Percentiles rank a stretch among this genome's conserved stretches.
Conservation (phyloP, 2,113 vertebrate genomes). For the Varanus salvator region DNA sequence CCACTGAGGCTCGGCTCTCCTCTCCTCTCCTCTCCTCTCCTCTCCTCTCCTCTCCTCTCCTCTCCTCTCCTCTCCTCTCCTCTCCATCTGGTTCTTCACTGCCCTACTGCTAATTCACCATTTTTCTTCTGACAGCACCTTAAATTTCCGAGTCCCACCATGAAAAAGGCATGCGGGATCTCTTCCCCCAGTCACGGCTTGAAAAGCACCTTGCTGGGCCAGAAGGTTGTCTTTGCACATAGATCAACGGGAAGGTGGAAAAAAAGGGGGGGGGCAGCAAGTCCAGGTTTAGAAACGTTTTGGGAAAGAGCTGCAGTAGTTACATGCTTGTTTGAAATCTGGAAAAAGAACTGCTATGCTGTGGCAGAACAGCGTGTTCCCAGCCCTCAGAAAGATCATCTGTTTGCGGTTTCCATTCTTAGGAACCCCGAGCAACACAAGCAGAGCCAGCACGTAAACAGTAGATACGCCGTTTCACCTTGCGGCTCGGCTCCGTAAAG, state of each 20-base stretch:
- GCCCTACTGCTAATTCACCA: neutral
- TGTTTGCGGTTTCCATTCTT: conserved; percentile 24
- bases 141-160: conserved; percentile 65
- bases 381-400: neutral
- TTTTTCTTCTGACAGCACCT: conserved; percentile 31
- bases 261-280: neutral
- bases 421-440: neutral
- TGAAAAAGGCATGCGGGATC: conserved; percentile 63
- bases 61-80: conserved; percentile 35
- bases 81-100: conserved; percentile 35
- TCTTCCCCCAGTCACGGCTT: conserved; percentile 14
- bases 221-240: conserved; percentile 1
- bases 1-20: neutral
- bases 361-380: neutral
- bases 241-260: neutral
- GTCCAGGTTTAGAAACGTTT: conserved; percentile 4
- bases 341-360: conserved; percentile 18
- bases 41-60: conserved; percentile 4
- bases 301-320: neutral
- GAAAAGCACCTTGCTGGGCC: conserved; percentile 49
- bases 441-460: conserved; percentile 22
- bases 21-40: neutral
- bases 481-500: neutral
- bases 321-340: neutral
- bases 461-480: neutral